Evolutionary conservation across 2,888 invertebrate genomes (phyloP).

Genomic region (Yponomeuta evonymella): DNA sequence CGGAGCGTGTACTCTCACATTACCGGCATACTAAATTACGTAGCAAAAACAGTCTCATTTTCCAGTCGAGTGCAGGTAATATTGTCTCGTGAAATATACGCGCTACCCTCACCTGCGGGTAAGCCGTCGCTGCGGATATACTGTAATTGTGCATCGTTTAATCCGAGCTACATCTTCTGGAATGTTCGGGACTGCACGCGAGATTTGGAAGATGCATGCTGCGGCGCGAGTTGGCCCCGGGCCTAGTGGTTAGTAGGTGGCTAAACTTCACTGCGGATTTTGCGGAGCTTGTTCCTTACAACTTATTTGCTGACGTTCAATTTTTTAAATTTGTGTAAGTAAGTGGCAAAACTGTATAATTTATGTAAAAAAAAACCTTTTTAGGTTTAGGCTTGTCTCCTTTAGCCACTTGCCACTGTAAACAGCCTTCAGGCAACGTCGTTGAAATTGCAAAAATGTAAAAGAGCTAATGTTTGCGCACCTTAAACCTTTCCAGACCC

Average conservation of each 20-base stretch:
- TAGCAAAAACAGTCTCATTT: conserved; percentile 72
- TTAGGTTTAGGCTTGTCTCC: conserved; percentile 31
- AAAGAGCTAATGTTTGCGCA: conserved; percentile 76
- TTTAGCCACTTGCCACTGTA: conserved; percentile 52
- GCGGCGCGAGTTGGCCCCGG: conserved; percentile 62
- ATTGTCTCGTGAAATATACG: conserved; percentile 71
- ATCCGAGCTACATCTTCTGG: conserved; percentile 69
- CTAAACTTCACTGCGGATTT: conserved; percentile 52
- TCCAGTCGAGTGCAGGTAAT: conserved; percentile 77
- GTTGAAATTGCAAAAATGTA: conserved; percentile 76
- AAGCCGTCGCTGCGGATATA: conserved; percentile 50
- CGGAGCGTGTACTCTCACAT: conserved; percentile 54
- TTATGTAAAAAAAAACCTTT: background rate
- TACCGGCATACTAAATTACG: conserved; percentile 66
- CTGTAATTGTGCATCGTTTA: conserved; percentile 73
- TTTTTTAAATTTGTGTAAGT: background rate
- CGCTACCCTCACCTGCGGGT: conserved; percentile 54
- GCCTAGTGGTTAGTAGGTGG: conserved; percentile 63
- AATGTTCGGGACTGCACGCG: conserved; percentile 70
- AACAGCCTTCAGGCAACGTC: conserved; percentile 64
- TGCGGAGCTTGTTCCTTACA: conserved; percentile 30
- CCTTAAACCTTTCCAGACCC: conserved; percentile 75
- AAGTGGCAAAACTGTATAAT: background rate
- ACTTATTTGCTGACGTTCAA: conserved; percentile 2
- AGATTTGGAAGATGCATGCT: conserved; percentile 68